Evolutionary conservation across 2,888 invertebrate species (phyloP), one percentile per base, ranked within the genome.

Genomic region (Eupelmus urozonus): DNA sequence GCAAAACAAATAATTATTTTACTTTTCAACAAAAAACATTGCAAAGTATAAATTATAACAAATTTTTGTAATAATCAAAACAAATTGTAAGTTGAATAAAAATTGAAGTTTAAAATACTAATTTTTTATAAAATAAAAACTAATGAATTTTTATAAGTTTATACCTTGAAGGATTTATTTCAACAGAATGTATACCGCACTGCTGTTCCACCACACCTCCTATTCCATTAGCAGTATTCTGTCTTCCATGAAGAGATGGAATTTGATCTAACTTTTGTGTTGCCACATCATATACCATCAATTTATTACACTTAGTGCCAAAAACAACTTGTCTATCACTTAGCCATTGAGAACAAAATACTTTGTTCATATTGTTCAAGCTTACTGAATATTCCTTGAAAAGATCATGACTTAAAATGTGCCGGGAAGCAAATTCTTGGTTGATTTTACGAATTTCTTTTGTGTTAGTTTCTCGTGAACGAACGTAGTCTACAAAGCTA

Each of bases 281-380:
- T 34, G 94, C 93, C 16, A 97, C 96, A 90, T 98, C 97, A 90
- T 97, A 95, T 42, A 98, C 97, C 93, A 97, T 95, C 81, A 98
- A 90, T 93, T 97, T 97, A 91, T 98, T 98, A 91, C 98, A 98
- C 90, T 98, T 98, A 67, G 98, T 98, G 72, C 98, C 98, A 90
- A 98, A 97, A 25, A 98, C 97, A 76, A 98, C 96, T 91, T 98
- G 97, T 85, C 97, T 93, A 90, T 97, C 96, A 83, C 96, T 97
- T 51, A 98, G 92, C 98, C 98, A 98, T 89, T 97, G 95, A 0
- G 98, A 97, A 89, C 98, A 97, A 91, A 98, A 98, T 78, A 96
- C 96, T 91, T 97, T 97, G 90, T 97, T 97, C 92, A 96, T 95
- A 89, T 95, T 96, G 83, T 95, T 95, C 81, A 97, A 92, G 87